Evolutionary conservation across 2,888 invertebrate species (phyloP).

Genomic region (Muschampia plurimacula): DNA sequence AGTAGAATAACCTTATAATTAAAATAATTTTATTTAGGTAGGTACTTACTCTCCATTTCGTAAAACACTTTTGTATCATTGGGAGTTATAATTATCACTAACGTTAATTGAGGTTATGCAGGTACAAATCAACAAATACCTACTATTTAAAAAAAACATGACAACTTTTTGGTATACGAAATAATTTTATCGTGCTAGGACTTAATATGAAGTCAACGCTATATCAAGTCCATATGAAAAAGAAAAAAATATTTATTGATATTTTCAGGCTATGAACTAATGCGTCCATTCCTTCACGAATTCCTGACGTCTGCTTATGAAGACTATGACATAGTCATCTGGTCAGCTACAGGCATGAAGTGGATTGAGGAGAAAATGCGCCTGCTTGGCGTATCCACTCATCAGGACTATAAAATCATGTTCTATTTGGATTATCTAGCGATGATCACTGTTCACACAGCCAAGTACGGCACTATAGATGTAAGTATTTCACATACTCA

Average conservation of each 20-base stretch:
- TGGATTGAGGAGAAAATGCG: slow-evolving; percentile 99
- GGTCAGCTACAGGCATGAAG: slow-evolving; percentile 99
- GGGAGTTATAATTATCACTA: too few species aligned
- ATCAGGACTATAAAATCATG: slow-evolving; percentile 95
- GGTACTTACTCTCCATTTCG: too few species aligned
- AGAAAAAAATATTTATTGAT: not conserved
- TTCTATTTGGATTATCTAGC: slow-evolving; percentile 96
- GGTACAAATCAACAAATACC: too few species aligned
- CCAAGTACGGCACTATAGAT: slow-evolving; percentile 96
- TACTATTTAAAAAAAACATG: too few species aligned
- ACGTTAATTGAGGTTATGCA: too few species aligned
- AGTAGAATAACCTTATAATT: too few species aligned
- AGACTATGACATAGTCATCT: slow-evolving; percentile 98
- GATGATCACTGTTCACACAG: slow-evolving; percentile 97
- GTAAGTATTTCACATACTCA: slow-evolving; percentile 78
- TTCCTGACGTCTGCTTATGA: slow-evolving; percentile 95
- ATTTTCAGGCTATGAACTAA: slow-evolving; percentile 90
- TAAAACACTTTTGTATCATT: too few species aligned
- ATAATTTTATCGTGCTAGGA: too few species aligned
- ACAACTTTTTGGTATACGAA: too few species aligned
- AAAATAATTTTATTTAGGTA: too few species aligned
- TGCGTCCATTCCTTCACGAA: slow-evolving; percentile 98
- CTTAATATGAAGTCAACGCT: too few species aligned
- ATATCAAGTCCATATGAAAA: not conserved
- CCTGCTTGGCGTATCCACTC: slow-evolving; percentile 93